Evolutionary conservation across 2,113 vertebrate genomes (phyloP).

Genomic region (Isurus oxyrinchus): DNA sequence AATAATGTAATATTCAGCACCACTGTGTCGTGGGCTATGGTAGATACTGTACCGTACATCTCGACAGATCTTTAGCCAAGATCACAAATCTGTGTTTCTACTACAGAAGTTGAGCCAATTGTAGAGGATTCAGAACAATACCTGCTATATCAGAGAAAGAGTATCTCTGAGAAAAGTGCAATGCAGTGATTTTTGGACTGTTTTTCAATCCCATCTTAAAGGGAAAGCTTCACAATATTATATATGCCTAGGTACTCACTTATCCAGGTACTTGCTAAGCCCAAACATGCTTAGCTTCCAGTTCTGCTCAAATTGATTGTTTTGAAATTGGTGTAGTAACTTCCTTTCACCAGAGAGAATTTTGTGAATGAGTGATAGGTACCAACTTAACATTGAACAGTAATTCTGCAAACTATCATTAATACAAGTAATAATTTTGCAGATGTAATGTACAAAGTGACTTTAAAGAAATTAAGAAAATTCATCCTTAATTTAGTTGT

Average conservation of each 20-base stretch:
- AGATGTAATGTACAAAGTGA: not conserved
- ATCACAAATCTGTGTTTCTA: constrained; percentile 6
- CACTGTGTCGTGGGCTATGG: not conserved
- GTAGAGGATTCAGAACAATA: constrained; percentile 10
- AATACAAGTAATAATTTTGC: not conserved
- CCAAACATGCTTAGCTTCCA: not conserved
- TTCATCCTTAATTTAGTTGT: not conserved
- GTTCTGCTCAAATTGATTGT: not conserved
- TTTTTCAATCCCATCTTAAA: not conserved
- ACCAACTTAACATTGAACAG: too few relatives aligned
- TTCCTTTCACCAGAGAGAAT: not conserved
- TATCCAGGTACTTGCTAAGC: not conserved
- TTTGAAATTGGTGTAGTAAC: not conserved
- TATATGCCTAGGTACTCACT: not conserved
- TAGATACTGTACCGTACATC: not conserved
- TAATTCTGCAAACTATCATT: not conserved
- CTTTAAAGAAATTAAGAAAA: not conserved
- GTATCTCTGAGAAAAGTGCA: not conserved
- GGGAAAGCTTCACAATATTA: not conserved
- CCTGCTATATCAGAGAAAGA: not conserved
- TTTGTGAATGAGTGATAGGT: not conserved
- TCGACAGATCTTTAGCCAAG: not conserved
- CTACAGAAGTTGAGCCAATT: constrained; percentile 18
- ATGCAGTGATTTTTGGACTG: not conserved
- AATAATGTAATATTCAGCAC: constrained; percentile 32